These are phyloP conservation scores for Mustelus asterias DNA, from an alignment of 2,113 vertebrate species.

Conservation along the genomic window DNA sequence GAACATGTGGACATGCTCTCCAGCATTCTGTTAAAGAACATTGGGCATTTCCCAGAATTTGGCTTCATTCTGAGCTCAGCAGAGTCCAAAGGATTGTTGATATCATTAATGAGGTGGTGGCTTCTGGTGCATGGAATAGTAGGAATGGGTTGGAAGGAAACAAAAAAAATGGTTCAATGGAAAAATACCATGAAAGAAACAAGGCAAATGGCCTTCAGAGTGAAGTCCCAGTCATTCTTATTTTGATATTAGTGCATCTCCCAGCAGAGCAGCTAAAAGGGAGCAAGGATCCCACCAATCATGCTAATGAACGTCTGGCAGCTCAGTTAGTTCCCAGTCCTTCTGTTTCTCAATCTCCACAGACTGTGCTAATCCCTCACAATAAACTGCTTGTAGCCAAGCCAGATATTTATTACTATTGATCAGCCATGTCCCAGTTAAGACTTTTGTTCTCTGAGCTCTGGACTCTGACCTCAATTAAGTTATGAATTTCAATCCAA, in stretches of 20 bases:
- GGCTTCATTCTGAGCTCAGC: not conserved
- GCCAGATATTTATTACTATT: conserved; percentile 99
- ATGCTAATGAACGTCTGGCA: conserved; percentile 28
- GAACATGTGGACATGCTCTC: not conserved
- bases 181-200: not conserved
- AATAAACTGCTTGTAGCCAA: conserved; percentile 71
- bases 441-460: conserved; percentile 94
- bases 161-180: not conserved
- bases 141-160: not conserved
- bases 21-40: not conserved
- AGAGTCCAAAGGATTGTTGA: not conserved
- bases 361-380: conserved; percentile 67
- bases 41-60: not conserved
- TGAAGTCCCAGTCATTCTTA: conserved; percentile 1
- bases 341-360: conserved; percentile 46
- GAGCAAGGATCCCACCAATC: conserved; percentile 33
- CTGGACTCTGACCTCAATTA: conserved; percentile 99
- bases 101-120: not conserved
- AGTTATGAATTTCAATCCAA: conserved; percentile 99
- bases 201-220: not conserved
- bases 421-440: conserved; percentile 86
- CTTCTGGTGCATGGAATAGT: not conserved
- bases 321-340: conserved; percentile 20
- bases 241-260: conserved; percentile 9
- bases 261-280: conserved; percentile 29